Conservation (phyloP, 2,113 vertebrate species). For the Euleptes europaea region DNA sequence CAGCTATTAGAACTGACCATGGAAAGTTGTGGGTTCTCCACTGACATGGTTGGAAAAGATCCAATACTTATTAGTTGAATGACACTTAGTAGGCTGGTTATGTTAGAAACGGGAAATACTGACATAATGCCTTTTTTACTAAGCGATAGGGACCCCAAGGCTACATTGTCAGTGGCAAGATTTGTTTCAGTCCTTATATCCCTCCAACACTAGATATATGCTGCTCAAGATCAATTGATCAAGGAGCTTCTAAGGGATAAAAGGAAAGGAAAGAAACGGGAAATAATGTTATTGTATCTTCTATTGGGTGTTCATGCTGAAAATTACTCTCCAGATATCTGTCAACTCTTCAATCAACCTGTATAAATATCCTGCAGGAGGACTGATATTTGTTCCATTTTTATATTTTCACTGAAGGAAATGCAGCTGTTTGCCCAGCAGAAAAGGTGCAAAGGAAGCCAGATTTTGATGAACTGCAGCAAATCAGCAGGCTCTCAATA, state of each 20-base stretch:
- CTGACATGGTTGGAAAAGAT: neutral
- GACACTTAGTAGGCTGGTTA: neutral
- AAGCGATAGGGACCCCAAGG: too few species aligned
- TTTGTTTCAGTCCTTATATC: too few species aligned
- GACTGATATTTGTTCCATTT: constrained; percentile 3
- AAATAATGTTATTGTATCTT: neutral
- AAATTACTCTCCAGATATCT: neutral
- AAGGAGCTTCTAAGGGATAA: too few species aligned
- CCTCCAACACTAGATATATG: too few species aligned
- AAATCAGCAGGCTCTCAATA: constrained; percentile 28
- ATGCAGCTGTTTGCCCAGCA: constrained; percentile 53
- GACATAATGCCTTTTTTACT: too few species aligned
- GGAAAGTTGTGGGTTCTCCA: neutral
- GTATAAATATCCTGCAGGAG: neutral
- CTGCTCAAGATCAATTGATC: too few species aligned
- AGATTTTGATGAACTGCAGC: constrained; percentile 51
- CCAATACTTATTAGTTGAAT: neutral
- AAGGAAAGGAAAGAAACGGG: too few species aligned
- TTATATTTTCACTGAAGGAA: constrained; percentile 59
- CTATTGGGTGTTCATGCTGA: neutral
- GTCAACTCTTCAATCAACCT: neutral
- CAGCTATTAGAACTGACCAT: neutral
- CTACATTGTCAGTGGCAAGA: too few species aligned
- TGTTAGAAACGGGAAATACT: neutral
- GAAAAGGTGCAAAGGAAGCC: constrained; percentile 58